Evolutionary conservation across 2,888 invertebrate species (phyloP).

Genomic region (Mythimna ferrago): DNA sequence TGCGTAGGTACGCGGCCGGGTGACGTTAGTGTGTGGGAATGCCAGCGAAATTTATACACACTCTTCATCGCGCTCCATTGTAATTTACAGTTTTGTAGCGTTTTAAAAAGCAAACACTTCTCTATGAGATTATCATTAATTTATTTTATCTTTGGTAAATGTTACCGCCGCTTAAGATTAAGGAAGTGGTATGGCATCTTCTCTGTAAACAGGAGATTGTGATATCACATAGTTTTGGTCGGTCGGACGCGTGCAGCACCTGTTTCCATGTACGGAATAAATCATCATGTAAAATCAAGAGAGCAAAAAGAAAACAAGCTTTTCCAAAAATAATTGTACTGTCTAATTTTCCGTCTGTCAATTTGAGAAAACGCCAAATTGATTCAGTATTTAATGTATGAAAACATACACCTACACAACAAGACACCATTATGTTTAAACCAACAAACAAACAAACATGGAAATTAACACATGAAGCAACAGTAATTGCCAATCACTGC

Average conservation of each 20-base stretch:
- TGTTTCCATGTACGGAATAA: constrained; percentile 22
- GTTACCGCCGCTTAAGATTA: constrained; percentile 61
- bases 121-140: constrained; percentile 81
- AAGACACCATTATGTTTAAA: constrained; percentile 20
- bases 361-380: constrained; percentile 44
- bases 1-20: constrained; percentile 73
- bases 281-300: constrained; percentile 24
- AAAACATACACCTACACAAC: constrained; percentile 36
- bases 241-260: constrained; percentile 13
- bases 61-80: constrained; percentile 84
- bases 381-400: constrained; percentile 41
- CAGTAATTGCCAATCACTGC: constrained; percentile 32
- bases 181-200: constrained; percentile 46
- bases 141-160: constrained; percentile 75
- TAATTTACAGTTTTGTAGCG: constrained; percentile 88
- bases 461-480: constrained; percentile 30
- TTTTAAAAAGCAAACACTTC: constrained; percentile 84
- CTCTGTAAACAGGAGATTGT: constrained; percentile 43
- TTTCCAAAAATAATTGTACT: constrained; percentile 21
- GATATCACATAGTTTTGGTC: constrained; percentile 28
- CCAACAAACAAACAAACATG: constrained; percentile 41
- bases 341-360: constrained; percentile 10
- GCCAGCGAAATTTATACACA: constrained; percentile 89
- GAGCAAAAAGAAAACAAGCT: constrained; percentile 9
- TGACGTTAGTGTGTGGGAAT: constrained; percentile 84